phyloP scores from a whole-genome alignment of 2,888 invertebrate genomes.

The Acleris emargana region DNA sequence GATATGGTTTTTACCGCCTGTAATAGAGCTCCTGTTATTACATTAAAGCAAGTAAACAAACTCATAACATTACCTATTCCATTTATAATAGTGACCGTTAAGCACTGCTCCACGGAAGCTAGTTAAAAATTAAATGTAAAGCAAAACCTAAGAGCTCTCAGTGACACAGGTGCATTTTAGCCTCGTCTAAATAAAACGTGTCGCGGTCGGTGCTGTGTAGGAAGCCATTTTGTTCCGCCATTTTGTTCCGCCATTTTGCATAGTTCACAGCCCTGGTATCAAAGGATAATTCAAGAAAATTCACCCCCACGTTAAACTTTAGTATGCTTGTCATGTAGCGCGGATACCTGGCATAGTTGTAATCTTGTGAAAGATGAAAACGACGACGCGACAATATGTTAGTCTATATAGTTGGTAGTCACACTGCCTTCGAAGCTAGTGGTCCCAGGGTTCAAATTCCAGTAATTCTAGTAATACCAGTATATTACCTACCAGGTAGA shows the following conservation, averaged over 20 bases:
- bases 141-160: slow-evolving; percentile 75
- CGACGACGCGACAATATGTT: too few species aligned
- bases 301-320: neutral
- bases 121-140: slow-evolving; percentile 48
- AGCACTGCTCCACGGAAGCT: neutral
- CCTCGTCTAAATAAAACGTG: slow-evolving; percentile 27
- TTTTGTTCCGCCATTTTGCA: slow-evolving; percentile 28
- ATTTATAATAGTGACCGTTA: neutral
- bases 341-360: neutral
- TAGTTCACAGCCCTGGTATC: slow-evolving; percentile 18
- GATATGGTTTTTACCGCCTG: too few species aligned
- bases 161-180: slow-evolving; percentile 78
- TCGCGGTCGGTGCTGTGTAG: slow-evolving; percentile 11
- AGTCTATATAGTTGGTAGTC: too few species aligned
- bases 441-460: too few species aligned
- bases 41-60: neutral
- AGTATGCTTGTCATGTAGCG: neutral
- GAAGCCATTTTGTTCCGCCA: slow-evolving; percentile 19
- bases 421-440: too few species aligned
- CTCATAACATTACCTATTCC: neutral
- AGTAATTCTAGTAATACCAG: too few species aligned
- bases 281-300: slow-evolving; percentile 9
- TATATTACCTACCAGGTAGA: too few species aligned
- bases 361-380: too few species aligned
- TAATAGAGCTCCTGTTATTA: too few species aligned